Evolutionary conservation across 1,140 invertebrate species (phyloP).

Genomic region (Thrips palmi): DNA sequence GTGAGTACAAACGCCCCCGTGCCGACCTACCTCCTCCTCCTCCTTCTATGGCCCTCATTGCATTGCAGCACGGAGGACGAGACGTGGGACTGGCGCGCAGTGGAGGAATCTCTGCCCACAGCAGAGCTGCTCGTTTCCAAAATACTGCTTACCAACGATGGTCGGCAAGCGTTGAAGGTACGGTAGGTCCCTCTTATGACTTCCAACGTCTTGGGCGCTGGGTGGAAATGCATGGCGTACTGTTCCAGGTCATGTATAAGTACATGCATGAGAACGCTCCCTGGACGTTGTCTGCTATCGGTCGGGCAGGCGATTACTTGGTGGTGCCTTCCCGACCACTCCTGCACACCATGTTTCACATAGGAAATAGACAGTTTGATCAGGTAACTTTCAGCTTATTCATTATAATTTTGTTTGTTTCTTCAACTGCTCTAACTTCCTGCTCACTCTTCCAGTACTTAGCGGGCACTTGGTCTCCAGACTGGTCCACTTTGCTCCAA

Average conservation of each 20-base stretch:
- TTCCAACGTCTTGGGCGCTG: neutral
- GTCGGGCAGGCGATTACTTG: constrained; percentile 16
- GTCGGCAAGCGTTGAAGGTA: constrained; percentile 35
- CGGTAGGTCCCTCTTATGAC: neutral
- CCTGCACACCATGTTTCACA: constrained; percentile 56
- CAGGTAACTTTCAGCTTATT: constrained; percentile 27
- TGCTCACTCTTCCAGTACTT: constrained; percentile 23
- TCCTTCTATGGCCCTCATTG: no score
- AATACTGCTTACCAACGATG: constrained; percentile 29
- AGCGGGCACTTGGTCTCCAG: constrained; percentile 28
- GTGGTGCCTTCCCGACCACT: constrained; percentile 26
- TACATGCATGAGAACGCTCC: constrained; percentile 46
- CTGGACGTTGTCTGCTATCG: constrained; percentile 39
- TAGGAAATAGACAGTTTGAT: constrained; percentile 47
- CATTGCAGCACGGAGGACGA: neutral
- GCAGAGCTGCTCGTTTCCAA: constrained; percentile 32
- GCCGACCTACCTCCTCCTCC: neutral
- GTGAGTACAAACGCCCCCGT: neutral
- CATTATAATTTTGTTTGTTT: constrained; percentile 7
- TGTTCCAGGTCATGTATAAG: constrained; percentile 38
- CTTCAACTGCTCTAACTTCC: constrained; percentile 8
- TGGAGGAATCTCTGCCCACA: constrained; percentile 27
- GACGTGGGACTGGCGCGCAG: constrained; percentile 15
- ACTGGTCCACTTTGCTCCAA: constrained; percentile 31
- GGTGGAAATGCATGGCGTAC: constrained; percentile 3